Evolutionary conservation across 2,888 invertebrate genomes (phyloP).

Genomic region (Corbicula japonica): DNA sequence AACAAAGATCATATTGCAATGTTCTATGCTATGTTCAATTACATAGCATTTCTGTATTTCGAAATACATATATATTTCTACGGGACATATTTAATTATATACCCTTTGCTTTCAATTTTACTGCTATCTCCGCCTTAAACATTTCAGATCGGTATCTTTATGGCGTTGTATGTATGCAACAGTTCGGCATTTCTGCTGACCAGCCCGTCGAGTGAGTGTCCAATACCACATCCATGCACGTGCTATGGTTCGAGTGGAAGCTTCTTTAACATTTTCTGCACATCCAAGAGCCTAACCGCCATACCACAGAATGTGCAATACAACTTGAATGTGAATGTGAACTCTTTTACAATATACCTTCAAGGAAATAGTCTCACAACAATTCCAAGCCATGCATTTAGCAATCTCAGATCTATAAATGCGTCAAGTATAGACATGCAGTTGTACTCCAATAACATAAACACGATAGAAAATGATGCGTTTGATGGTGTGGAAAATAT

Average conservation of each 20-base stretch:
- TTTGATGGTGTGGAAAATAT: conserved; percentile 1
- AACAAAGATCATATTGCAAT: too few species aligned
- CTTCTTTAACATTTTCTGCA: not conserved
- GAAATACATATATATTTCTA: too few species aligned
- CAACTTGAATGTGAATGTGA: not conserved
- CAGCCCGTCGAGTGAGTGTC: not conserved
- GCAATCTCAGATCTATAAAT: not conserved
- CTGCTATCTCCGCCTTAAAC: too few species aligned
- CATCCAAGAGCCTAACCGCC: not conserved
- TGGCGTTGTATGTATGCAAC: too few species aligned
- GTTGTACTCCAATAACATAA: not conserved
- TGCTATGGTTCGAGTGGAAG: not conserved
- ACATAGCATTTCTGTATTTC: too few species aligned
- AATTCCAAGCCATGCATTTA: not conserved
- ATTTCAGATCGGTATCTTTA: too few species aligned
- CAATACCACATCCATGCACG: not conserved
- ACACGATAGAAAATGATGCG: not conserved
- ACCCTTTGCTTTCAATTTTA: too few species aligned
- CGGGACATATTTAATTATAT: too few species aligned
- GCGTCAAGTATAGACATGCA: not conserved
- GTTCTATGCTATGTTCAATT: too few species aligned
- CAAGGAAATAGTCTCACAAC: not conserved
- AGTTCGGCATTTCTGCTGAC: not conserved
- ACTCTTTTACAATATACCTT: not conserved
- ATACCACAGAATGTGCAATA: not conserved